A percentile compares a stretch with the other conserved stretches of the same genome.
These are phyloP conservation scores for Epizoanthus rinbou DNA, from an alignment of 92 coral and sea anemone species.

Conservation along the genomic window DNA sequence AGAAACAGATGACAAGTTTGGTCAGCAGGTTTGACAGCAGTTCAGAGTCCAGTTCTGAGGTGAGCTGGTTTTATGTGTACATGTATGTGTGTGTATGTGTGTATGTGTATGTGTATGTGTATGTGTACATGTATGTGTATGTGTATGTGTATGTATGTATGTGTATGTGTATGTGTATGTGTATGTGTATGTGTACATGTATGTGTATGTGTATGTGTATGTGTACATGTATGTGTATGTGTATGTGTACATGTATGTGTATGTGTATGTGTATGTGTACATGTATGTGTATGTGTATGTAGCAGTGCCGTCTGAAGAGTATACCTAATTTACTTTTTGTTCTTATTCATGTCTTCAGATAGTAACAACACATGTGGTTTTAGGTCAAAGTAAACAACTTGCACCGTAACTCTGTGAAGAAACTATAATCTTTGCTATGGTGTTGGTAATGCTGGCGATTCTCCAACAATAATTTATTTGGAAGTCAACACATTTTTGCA, in stretches of 20 bases:
- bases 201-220: background rate
- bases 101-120: background rate
- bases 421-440: too few species aligned
- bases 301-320: background rate
- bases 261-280: background rate
- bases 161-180: background rate
- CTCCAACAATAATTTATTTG: too few species aligned
- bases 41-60: conserved; percentile 36
- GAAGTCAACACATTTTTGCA: too few species aligned
- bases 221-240: too few species aligned
- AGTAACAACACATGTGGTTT: too few species aligned
- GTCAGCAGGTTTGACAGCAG: background rate
- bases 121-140: too few species aligned
- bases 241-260: background rate
- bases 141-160: background rate
- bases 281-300: background rate
- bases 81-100: background rate
- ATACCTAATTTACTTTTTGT: too few species aligned
- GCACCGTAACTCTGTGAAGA: too few species aligned
- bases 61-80: background rate
- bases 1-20: conserved; percentile 29
- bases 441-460: too few species aligned
- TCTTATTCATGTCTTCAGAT: too few species aligned
- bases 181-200: background rate
- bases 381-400: too few species aligned